phyloP scores from a whole-genome alignment of 2,113 vertebrate genomes.

The Muntiacus reevesi region DNA sequence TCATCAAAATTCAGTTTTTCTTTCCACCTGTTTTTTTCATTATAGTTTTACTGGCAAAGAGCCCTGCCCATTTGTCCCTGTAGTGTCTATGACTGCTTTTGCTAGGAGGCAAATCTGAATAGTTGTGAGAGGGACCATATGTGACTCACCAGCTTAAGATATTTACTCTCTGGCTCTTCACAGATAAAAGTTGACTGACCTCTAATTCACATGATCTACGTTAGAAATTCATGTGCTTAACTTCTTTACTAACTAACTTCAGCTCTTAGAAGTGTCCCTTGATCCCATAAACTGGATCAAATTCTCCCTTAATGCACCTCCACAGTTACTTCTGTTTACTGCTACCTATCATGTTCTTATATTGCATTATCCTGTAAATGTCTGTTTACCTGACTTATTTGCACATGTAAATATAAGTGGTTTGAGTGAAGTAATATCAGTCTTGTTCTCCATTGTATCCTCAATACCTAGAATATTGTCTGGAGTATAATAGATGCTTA shows the following conservation, averaged over 20 bases:
- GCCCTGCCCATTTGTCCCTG: neutral
- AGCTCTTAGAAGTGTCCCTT: neutral
- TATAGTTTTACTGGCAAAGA: neutral
- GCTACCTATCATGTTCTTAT: neutral
- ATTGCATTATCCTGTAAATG: neutral
- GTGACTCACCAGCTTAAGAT: neutral
- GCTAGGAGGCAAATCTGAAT: neutral
- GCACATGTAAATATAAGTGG: neutral
- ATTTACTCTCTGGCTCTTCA: neutral
- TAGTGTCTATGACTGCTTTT: neutral
- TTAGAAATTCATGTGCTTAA: neutral
- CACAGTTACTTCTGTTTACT: neutral
- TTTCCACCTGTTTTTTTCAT: neutral
- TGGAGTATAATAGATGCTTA: neutral
- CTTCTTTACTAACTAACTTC: neutral
- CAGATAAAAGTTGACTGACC: neutral
- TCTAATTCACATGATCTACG: neutral
- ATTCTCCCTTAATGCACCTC: neutral
- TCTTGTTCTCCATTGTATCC: neutral
- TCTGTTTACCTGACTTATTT: neutral
- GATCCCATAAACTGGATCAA: neutral
- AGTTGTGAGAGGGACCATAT: neutral
- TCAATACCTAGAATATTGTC: neutral
- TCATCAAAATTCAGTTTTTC: neutral
- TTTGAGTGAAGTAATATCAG: neutral